A percentile compares a stretch with the other conserved stretches of the same genome.
These are phyloP conservation scores for Coccyzus lansbergi DNA, from an alignment of 2,797 vertebrate species.

Conservation along the genomic window DNA sequence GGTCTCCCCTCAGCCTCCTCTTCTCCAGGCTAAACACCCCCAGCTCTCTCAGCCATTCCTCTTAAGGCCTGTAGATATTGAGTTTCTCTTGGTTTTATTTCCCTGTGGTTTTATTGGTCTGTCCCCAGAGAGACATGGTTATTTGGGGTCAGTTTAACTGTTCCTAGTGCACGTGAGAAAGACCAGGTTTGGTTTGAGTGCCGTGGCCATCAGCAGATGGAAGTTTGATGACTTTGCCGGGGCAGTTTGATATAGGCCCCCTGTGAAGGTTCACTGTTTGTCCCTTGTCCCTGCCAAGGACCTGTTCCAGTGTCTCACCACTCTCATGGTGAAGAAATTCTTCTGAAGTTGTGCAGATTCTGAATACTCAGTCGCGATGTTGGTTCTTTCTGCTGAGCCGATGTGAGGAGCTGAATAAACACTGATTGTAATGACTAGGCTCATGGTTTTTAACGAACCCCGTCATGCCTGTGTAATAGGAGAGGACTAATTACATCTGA, in stretches of 20 bases:
- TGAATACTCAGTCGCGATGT: background rate
- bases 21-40: too few species aligned
- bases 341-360: background rate
- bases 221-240: background rate
- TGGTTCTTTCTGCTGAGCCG: slow-evolving; percentile 3
- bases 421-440: background rate
- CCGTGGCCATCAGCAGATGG: background rate
- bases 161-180: background rate
- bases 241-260: background rate
- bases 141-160: background rate
- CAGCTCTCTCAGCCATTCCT: too few species aligned
- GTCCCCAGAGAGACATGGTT: background rate
- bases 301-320: too few species aligned
- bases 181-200: background rate
- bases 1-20: too few species aligned
- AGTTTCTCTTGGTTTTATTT: background rate
- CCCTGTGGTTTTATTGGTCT: background rate
- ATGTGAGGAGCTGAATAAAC: background rate
- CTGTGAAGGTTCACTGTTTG: background rate
- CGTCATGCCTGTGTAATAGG: background rate
- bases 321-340: too few species aligned
- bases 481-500: background rate
- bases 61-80: too few species aligned
- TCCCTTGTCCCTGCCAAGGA: background rate
- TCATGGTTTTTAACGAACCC: background rate